Evolutionary conservation across 2,113 vertebrate genomes (phyloP).

Genomic region (Morone chrysops): DNA sequence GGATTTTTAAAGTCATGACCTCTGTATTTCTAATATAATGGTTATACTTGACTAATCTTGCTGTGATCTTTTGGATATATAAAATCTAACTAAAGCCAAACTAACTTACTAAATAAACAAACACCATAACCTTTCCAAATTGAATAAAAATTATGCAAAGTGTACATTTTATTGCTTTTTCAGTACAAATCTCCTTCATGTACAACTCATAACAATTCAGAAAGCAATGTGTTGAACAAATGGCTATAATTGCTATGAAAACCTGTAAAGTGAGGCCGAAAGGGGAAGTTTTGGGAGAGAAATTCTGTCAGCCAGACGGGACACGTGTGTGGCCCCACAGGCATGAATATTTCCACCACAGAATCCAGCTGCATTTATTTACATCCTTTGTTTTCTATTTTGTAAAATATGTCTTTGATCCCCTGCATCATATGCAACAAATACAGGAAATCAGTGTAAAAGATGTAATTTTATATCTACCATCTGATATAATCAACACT

Average conservation of each 20-base stretch:
- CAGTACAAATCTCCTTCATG: too few relatives aligned
- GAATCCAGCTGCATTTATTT: not conserved
- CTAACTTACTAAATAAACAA: too few relatives aligned
- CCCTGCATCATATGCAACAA: not conserved
- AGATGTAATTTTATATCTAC: not conserved
- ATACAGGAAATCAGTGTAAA: not conserved
- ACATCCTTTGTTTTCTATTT: constrained; percentile 18
- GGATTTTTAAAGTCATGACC: not conserved
- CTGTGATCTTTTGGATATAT: not conserved
- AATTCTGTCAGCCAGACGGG: constrained; percentile 3
- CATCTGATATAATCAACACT: not conserved
- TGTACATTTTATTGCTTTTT: too few relatives aligned
- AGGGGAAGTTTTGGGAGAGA: not conserved
- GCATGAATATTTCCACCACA: not conserved
- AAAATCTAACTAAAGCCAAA: too few relatives aligned
- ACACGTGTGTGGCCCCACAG: constrained; percentile 16
- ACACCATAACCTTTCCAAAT: too few relatives aligned
- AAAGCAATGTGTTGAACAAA: not conserved
- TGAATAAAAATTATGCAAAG: too few relatives aligned
- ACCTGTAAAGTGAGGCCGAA: not conserved
- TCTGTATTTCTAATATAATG: not conserved
- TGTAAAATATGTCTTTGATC: not conserved
- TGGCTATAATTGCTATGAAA: not conserved
- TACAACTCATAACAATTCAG: too few relatives aligned
- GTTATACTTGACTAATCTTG: not conserved